phyloP scores from a whole-genome alignment of 2,113 vertebrate species.

The Hirundichthys speculiger region DNA sequence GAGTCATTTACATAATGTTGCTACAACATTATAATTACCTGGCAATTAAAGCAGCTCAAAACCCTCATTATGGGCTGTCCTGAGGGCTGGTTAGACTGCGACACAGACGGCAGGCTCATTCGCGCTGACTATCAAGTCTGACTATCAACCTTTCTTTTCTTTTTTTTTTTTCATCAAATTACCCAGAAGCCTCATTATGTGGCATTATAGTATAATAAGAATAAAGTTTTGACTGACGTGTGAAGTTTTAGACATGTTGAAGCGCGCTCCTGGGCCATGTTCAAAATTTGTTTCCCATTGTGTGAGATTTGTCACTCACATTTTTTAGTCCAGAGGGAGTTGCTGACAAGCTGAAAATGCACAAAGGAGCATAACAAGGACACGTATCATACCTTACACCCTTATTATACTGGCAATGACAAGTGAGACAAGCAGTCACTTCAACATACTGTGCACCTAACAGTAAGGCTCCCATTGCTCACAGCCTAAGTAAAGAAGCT shows the following conservation, averaged over 20 bases:
- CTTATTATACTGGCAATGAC: conserved; percentile 74
- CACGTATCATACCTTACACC: conserved; percentile 74
- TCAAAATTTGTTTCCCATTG: conserved; percentile 62
- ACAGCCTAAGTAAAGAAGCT: conserved; percentile 44
- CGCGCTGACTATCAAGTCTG: conserved; percentile 44
- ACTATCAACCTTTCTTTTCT: conserved; percentile 26
- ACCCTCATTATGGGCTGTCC: conserved; percentile 73
- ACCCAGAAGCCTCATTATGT: conserved; percentile 36
- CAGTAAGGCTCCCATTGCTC: conserved; percentile 39
- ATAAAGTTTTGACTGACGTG: conserved; percentile 46
- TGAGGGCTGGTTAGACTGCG: conserved; percentile 58
- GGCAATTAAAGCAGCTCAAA: conserved; percentile 77
- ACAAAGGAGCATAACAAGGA: conserved; percentile 76
- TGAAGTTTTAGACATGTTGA: conserved; percentile 26
- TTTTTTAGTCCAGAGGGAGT: conserved; percentile 54
- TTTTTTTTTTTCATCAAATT: conserved; percentile 15
- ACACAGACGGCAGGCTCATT: conserved; percentile 42
- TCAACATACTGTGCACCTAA: conserved; percentile 36
- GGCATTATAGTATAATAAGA: conserved; percentile 34
- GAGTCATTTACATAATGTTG: conserved; percentile 76
- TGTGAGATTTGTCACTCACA: conserved; percentile 66
- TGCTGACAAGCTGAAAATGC: conserved; percentile 67
- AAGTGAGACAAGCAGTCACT: conserved; percentile 69
- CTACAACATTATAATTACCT: conserved; percentile 77
- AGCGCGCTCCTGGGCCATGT: conserved; percentile 41